Evolutionary conservation across 1,140 invertebrate genomes (phyloP).

Genomic region (Zaprionus kolodkinae): DNA sequence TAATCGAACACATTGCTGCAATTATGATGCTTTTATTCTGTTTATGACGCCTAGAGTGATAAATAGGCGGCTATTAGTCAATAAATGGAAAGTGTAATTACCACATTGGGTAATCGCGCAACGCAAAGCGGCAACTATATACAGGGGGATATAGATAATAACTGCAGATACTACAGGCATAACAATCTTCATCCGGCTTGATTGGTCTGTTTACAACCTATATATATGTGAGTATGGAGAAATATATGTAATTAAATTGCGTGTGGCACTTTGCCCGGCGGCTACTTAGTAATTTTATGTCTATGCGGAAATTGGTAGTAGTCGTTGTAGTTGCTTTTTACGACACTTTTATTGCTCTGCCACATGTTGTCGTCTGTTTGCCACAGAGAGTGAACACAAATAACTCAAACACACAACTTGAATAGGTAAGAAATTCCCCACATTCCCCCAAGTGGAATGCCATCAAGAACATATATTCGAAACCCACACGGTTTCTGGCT

Average conservation of each 20-base stretch:
- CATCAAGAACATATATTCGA: constrained; percentile 7
- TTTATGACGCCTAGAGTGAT: background rate
- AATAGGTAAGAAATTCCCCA: constrained; percentile 54
- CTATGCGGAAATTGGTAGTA: constrained; percentile 14
- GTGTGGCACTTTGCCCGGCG: background rate
- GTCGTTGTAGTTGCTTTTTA: constrained; percentile 12
- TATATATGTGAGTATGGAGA: background rate
- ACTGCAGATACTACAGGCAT: background rate
- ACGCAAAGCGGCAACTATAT: background rate
- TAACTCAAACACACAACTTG: constrained; percentile 44
- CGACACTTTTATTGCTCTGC: constrained; percentile 43
- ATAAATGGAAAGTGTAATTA: constrained; percentile 9
- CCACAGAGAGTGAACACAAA: background rate
- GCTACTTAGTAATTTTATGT: constrained; percentile 37
- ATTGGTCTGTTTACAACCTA: constrained; percentile 33
- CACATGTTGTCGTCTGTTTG: constrained; percentile 44
- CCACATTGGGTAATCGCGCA: background rate
- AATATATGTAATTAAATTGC: constrained; percentile 25
- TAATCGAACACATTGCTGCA: constrained; percentile 2
- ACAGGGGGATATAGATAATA: background rate
- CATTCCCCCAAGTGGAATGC: constrained; percentile 56
- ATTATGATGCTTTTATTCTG: background rate
- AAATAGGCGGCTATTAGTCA: constrained; percentile 1
- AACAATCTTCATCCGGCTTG: constrained; percentile 14
- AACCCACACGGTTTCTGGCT: constrained; percentile 43